Evolutionary conservation across 2,113 vertebrate species (phyloP).

Genomic region (Rhinoptilus africanus): DNA sequence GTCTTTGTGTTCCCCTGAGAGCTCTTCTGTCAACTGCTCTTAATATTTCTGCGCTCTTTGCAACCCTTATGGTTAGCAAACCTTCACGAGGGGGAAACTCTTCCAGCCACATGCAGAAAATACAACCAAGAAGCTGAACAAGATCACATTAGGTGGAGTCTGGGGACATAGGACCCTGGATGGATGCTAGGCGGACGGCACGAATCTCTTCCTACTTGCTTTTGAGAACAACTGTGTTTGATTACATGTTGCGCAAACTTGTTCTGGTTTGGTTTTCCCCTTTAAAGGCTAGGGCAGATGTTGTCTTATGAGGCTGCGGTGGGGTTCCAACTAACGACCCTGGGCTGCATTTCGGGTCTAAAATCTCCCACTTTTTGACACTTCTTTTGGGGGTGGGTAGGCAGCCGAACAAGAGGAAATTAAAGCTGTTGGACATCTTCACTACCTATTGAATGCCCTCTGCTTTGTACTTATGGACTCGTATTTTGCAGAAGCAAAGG

Average conservation of each 20-base stretch:
- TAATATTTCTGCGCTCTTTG: slow-evolving; percentile 23
- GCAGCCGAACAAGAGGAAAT: not conserved
- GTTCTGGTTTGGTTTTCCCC: not conserved
- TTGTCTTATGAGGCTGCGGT: not conserved
- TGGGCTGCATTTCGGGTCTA: not conserved
- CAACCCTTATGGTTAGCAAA: not conserved
- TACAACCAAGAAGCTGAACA: not conserved
- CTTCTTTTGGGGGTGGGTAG: not conserved
- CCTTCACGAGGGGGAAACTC: not conserved
- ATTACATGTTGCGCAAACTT: not conserved
- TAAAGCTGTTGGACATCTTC: not conserved
- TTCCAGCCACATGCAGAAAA: not conserved
- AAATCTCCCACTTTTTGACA: not conserved
- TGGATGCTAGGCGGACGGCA: not conserved
- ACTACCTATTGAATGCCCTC: accelerated
- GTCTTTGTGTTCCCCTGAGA: not conserved
- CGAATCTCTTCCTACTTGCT: not conserved
- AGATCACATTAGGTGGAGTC: not conserved
- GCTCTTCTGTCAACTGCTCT: slow-evolving; percentile 56
- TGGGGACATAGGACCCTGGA: not conserved
- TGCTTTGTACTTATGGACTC: accelerated
- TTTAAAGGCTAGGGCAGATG: not conserved
- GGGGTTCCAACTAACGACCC: not conserved
- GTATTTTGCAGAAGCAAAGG: not conserved
- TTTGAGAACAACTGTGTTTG: not conserved